Base-by-base conservation (phyloP, 2,888 invertebrate genomes). In the Dione juno region DNA sequence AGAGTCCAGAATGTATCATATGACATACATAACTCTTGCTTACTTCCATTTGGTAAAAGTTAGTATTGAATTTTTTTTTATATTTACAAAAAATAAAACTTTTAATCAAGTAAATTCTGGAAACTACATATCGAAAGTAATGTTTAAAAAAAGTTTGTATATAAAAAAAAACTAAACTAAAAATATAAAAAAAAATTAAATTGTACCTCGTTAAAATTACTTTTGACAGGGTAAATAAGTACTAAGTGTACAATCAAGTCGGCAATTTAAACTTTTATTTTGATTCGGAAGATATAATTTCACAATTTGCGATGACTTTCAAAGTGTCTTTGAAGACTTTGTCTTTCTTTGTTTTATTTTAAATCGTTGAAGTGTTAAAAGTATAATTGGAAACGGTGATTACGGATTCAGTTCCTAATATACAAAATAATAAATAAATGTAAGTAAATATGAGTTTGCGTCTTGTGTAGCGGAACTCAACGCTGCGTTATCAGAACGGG, bases 251-350 rank as follows among this genome's bases (percentile, higher is more conserved):
- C 54, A 54, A 37, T n/a, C 37, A 37, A 54, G 54, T 54, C 37
- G n/a, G n/a, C 37, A 54, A 54, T 54, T 54, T 54, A 37, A 54
- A 54, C 54, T 54, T 54, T 54, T 37, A 37, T 35, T 54, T 54
- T 54, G 54, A 54, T 35, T 37, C 16, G 16, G 54, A 54, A 6
- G 37, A 35, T 37, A 35, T 54, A 54, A 54, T 54, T 54, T 54
- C 35, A 54, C 54, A 54, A 35, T 54, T 37, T 10, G 16, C 6
- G 11, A n/a, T 37, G 37, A 37, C 16, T 54, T 37, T 37, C 54
- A 54, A 54, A 54, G 54, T 54, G 54, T 54, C 35, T 16, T 37
- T 28, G 28, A 28, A 28, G 28, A 5, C n/a, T n/a, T n/a, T 28
- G 28, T 28, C 5, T 28, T 37, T 54, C 35, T 37, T 54, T 37